These are phyloP conservation scores for Ptychoptera albimana DNA, from an alignment of 2,888 invertebrate genomes.

Conservation along the genomic window DNA sequence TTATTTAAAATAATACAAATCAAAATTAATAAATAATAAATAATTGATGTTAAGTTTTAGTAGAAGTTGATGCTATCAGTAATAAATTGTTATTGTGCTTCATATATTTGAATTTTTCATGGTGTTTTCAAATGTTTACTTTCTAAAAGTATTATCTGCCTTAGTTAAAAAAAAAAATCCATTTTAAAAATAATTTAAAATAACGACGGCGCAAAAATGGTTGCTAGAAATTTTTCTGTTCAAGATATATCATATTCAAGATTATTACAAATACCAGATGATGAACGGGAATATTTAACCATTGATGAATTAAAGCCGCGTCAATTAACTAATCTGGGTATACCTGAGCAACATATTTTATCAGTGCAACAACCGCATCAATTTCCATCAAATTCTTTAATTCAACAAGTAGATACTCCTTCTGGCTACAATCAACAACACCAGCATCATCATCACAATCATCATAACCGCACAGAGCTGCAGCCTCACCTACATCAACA, in stretches of 20 bases:
- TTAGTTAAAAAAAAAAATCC: too few relatives aligned
- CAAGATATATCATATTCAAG: slow-evolving; percentile 29
- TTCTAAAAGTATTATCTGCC: too few relatives aligned
- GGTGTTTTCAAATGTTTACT: too few relatives aligned
- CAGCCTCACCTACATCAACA: background rate
- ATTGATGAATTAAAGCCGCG: slow-evolving; percentile 29
- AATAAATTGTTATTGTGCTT: too few relatives aligned
- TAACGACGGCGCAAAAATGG: slow-evolving; percentile 18
- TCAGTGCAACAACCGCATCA: background rate
- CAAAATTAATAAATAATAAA: too few relatives aligned
- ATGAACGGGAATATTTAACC: slow-evolving; percentile 26
- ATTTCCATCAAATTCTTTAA: too few relatives aligned
- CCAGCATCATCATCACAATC: background rate
- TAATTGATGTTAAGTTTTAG: too few relatives aligned
- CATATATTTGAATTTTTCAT: too few relatives aligned
- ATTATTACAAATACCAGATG: slow-evolving; percentile 25
- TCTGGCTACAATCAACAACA: background rate
- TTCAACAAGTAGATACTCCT: too few relatives aligned
- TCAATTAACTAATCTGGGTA: slow-evolving; percentile 14
- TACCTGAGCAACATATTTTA: slow-evolving; percentile 8
- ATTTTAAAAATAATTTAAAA: too few relatives aligned
- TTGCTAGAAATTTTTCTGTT: slow-evolving; percentile 28
- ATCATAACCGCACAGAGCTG: background rate
- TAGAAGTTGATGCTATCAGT: too few relatives aligned
- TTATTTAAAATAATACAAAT: too few relatives aligned